Base-by-base conservation (phyloP, 2,888 invertebrate genomes). In the Serrognathus titanus region DNA sequence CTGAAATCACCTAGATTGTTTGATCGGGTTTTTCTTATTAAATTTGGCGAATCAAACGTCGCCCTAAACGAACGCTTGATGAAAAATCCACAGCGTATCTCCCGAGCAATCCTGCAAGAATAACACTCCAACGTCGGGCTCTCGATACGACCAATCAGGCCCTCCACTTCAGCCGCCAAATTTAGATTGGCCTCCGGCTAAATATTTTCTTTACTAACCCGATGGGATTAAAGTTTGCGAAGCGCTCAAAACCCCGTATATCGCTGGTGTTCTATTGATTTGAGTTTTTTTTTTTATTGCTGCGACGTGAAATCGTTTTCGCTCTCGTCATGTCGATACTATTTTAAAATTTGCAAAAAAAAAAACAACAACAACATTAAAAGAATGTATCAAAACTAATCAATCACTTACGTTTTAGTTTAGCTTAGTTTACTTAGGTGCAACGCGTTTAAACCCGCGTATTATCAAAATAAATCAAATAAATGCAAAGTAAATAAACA, bases 201-300 rank as follows among this genome's bases (percentile, higher is more conserved):
- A 80, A 79, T 80, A 80, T 80, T 80, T 77, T 80, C 78, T 75
- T 78, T 77, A 69, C 75, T 75, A 77, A 76, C 76, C 74, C 70
- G 69, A 67, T 70, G 74, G 74, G 76, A 77, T 78, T 75, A 76
- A 76, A 76, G 77, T 78, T 77, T 76, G 72, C 69, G 70, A 63
- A 74, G 66, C 71, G 70, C 66, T 71, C 66, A 63, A 63, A 66
- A 63, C 55, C n/a, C 16, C 63, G 59, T 63, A 65, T 60, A 64
- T 62, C 64, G 61, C 63, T 59, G 55, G 62, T 61, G 57, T 62
- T 66, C 61, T 53, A 63, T 50, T 58, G 43, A 43, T 43, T 43
- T 43, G 43, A 16, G 13, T 31, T 31, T 31, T 31, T 31, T n/a
- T 31, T 31, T 5, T 31, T 31, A 31, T 31, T 7, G 24, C 24